phyloP scores from a whole-genome alignment of 2,113 vertebrate genomes.

The Clarias batrachus region DNA sequence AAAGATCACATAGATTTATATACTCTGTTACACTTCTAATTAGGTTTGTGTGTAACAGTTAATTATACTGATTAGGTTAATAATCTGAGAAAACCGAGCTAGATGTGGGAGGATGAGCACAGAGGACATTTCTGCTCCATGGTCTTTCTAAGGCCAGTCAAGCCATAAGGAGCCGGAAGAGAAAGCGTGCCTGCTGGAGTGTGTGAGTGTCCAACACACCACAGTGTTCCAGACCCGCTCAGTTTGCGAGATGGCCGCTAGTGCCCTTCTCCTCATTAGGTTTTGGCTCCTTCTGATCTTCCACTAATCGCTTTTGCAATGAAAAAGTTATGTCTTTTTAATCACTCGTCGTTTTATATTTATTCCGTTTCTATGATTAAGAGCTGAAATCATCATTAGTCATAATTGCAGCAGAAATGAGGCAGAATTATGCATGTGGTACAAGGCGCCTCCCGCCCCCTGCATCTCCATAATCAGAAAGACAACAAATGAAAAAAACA shows the following conservation, averaged over 20 bases:
- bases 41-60: constrained; percentile 68
- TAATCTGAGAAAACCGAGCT: constrained; percentile 44
- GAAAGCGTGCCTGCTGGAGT: constrained; percentile 22
- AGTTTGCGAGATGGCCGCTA: constrained; percentile 47
- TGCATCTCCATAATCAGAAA: constrained; percentile 50
- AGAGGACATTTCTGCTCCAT: constrained; percentile 42
- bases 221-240: constrained; percentile 33
- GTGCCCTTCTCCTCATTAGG: constrained; percentile 26
- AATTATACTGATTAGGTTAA: constrained; percentile 71
- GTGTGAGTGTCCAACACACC: constrained; percentile 24
- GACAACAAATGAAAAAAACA: constrained; percentile 57
- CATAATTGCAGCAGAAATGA: constrained; percentile 35
- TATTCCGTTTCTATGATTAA: constrained; percentile 42
- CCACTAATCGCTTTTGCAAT: constrained; percentile 25
- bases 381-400: constrained; percentile 43
- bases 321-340: constrained; percentile 25
- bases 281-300: constrained; percentile 16
- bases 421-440: constrained; percentile 43
- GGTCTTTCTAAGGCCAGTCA: constrained; percentile 29
- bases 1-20: constrained; percentile 58
- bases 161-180: constrained; percentile 33
- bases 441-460: constrained; percentile 22
- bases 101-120: background rate
- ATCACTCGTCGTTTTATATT: constrained; percentile 29
- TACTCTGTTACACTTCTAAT: constrained; percentile 57